Evolutionary conservation across 2,888 invertebrate genomes (phyloP), one percentile per base, ranked within the genome.

Genomic region (Flexamia atlantica): DNA sequence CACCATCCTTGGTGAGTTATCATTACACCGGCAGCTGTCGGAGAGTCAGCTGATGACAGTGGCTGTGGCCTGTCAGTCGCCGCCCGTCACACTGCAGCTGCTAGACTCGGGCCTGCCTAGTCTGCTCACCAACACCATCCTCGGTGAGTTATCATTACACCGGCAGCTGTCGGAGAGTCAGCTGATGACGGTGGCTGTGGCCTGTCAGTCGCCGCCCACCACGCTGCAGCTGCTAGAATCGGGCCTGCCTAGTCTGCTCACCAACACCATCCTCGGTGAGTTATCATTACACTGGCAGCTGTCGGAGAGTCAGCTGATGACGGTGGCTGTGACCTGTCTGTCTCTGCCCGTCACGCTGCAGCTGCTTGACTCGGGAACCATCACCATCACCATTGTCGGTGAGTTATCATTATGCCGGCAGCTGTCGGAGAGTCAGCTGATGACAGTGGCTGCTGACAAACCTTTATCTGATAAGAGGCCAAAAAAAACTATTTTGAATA

Each of bases 381-480:
- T 95, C 28, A 93, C 93, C 14, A 91, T 91, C 83, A 94, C 94
- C 2, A 93, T 96, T 68, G 92, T 92, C 85, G 90, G 90, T 86
- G 40, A n/a, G n/a, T n/a, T n/a, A n/a, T n/a, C n/a, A n/a, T n/a
- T n/a, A n/a, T 91, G 91, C 88, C 90, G 93, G 87, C 91, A 92
- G 83, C 89, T 94, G 80, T 92, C 93, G 60, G 93, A 94, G 85
- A 92, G 93, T 81, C 94, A 95, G 89, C 91, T 97, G 87, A 93
- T 94, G 88, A 96, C 95, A 1, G 92, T 97, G 28, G 96, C 96
- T 0, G 91, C 95, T 95, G 86, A 95, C 95, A 9, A 95, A 96
- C 88, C 94, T 97, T 90, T 97, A 97, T 1, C 94, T 95, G 0
- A n/a, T n/a, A n/a, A n/a, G n/a, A n/a, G n/a, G n/a, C n/a, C n/a